Evolutionary conservation across 2,888 invertebrate genomes (phyloP).

Genomic region (Penaeus monodon): DNA sequence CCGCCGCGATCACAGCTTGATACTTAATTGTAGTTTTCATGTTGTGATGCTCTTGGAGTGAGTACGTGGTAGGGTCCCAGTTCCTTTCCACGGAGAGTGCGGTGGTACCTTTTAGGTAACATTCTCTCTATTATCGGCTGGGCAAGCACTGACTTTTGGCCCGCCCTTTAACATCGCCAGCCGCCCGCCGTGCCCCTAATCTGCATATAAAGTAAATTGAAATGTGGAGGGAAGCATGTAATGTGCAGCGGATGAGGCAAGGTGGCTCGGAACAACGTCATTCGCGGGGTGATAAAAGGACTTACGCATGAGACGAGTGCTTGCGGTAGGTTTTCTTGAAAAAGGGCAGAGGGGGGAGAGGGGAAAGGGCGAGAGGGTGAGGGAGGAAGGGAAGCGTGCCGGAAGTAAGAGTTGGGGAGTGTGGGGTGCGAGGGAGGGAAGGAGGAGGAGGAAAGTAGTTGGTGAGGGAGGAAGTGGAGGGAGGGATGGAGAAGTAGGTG

Average conservation of each 20-base stretch:
- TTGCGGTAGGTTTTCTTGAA: too few species aligned
- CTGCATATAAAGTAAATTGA: slow-evolving; percentile 48
- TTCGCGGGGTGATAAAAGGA: not conserved
- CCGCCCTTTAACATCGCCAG: too few species aligned
- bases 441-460: too few species aligned
- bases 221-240: slow-evolving; percentile 31
- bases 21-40: too few species aligned
- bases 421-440: not conserved
- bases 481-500: not conserved
- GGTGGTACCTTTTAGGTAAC: too few species aligned
- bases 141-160: too few species aligned
- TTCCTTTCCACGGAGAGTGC: too few species aligned
- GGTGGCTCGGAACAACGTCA: slow-evolving; percentile 15
- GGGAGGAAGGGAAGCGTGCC: not conserved
- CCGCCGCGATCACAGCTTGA: too few species aligned
- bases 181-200: slow-evolving; percentile 4
- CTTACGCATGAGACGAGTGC: not conserved
- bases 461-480: not conserved
- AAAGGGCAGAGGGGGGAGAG: not conserved
- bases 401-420: not conserved
- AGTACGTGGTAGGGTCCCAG: too few species aligned
- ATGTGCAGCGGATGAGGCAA: slow-evolving; percentile 8
- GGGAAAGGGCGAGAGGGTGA: not conserved
- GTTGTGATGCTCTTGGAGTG: too few species aligned
- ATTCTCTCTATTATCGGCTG: too few species aligned